These are phyloP conservation scores for Campaea margaritaria DNA, from an alignment of 2,888 invertebrate species.

Conservation along the genomic window DNA sequence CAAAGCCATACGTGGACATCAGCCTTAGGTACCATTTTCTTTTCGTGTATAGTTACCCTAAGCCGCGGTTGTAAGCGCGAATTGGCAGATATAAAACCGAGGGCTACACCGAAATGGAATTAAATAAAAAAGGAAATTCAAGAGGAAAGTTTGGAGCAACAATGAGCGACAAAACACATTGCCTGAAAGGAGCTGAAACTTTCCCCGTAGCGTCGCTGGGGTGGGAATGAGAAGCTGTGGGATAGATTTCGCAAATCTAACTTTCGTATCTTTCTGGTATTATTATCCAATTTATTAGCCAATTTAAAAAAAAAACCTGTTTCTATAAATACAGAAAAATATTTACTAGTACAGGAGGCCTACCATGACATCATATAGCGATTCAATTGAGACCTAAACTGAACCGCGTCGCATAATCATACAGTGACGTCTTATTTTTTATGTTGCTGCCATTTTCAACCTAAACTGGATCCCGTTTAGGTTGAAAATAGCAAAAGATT, in stretches of 20 bases:
- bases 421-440: no score
- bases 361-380: no score
- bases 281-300: background rate
- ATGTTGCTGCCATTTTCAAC: no score
- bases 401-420: no score
- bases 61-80: constrained; percentile 11
- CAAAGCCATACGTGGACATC: background rate
- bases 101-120: constrained; percentile 74
- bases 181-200: constrained; percentile 53
- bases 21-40: background rate
- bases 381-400: no score
- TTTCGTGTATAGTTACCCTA: constrained; percentile 26
- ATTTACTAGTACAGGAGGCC: no score
- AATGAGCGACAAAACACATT: constrained; percentile 83
- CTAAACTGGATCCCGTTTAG: no score
- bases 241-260: constrained; percentile 17
- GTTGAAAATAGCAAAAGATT: no score
- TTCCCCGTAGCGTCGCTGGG: constrained; percentile 46
- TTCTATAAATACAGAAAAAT: no score
- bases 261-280: background rate
- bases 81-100: constrained; percentile 47
- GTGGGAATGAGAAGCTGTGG: constrained; percentile 16
- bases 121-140: constrained; percentile 69
- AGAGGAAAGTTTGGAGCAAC: constrained; percentile 71
- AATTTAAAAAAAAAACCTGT: no score